A percentile compares a stretch with the other conserved stretches of the same genome.
Evolutionary conservation across 2,797 vertebrate species (phyloP).

Genomic region (Anolis apletophallus): DNA sequence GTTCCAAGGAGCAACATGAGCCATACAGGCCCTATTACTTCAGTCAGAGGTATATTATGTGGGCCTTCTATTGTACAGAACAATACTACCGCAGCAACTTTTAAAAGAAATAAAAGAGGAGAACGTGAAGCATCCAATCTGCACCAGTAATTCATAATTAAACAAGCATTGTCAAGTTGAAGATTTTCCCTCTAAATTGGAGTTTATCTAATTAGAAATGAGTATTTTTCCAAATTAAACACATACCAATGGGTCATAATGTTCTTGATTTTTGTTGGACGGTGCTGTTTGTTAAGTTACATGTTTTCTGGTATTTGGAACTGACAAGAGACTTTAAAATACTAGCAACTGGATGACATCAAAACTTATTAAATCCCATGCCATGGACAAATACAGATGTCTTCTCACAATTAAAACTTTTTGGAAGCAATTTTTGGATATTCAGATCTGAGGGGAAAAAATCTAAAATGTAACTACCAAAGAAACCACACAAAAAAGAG

Average conservation of each 20-base stretch:
- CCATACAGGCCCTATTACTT: conserved; percentile 93
- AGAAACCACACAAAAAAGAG: not conserved
- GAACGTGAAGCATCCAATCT: conserved; percentile 44
- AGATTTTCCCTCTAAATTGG: not conserved
- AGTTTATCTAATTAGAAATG: not conserved
- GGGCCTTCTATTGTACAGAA: conserved; percentile 85
- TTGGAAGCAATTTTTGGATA: not conserved
- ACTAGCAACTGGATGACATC: not conserved
- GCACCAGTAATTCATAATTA: conserved; percentile 13
- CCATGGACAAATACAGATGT: conserved; percentile 1
- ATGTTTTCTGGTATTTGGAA: conserved; percentile 4
- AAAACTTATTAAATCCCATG: conserved; percentile 4
- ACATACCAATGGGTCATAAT: not conserved
- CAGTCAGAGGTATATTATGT: conserved; percentile 92
- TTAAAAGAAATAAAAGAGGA: conserved; percentile 55
- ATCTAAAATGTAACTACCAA: not conserved
- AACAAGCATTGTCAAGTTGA: not conserved
- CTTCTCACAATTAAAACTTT: conserved; percentile 12
- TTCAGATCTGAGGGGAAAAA: not conserved
- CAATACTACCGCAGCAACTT: conserved; percentile 89
- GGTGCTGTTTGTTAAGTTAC: not conserved
- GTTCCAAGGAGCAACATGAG: conserved; percentile 97
- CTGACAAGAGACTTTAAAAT: conserved; percentile 20
- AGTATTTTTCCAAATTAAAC: not conserved
- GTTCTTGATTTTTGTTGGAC: not conserved